phyloP scores from a whole-genome alignment of 2,888 invertebrate species.

The Eupeodes latifasciatus region DNA sequence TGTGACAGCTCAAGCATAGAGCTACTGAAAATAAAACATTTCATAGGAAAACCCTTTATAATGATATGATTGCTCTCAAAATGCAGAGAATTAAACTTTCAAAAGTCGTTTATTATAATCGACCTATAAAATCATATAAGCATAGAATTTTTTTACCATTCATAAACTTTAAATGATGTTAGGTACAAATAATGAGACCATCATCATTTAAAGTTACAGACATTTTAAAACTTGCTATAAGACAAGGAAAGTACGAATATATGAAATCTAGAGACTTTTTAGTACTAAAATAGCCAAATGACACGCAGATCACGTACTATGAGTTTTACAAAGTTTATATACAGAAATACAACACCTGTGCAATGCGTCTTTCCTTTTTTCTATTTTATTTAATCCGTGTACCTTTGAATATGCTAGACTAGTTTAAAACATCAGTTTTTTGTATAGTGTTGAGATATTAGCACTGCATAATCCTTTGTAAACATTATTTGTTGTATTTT shows the following conservation, averaged over 20 bases:
- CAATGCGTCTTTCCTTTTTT: neutral
- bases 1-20: too few relatives aligned
- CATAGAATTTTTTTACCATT: too few relatives aligned
- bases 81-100: too few relatives aligned
- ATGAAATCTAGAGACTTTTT: slow-evolving; percentile 1
- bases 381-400: slow-evolving; percentile 35
- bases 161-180: slow-evolving; percentile 4
- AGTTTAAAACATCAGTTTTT: neutral
- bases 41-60: too few relatives aligned
- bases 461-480: neutral
- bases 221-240: neutral
- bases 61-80: too few relatives aligned
- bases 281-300: slow-evolving; percentile 17
- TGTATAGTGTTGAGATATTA: neutral
- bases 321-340: neutral
- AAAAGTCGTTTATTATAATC: too few relatives aligned
- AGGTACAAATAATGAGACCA: neutral
- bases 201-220: neutral
- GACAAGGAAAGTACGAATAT: neutral
- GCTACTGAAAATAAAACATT: too few relatives aligned
- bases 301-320: slow-evolving; percentile 34
- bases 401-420: slow-evolving; percentile 11
- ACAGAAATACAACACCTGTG: neutral
- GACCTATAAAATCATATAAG: too few relatives aligned
- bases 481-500: neutral